phyloP scores from a whole-genome alignment of 2,888 invertebrate species.

The Drosophila mimica region DNA sequence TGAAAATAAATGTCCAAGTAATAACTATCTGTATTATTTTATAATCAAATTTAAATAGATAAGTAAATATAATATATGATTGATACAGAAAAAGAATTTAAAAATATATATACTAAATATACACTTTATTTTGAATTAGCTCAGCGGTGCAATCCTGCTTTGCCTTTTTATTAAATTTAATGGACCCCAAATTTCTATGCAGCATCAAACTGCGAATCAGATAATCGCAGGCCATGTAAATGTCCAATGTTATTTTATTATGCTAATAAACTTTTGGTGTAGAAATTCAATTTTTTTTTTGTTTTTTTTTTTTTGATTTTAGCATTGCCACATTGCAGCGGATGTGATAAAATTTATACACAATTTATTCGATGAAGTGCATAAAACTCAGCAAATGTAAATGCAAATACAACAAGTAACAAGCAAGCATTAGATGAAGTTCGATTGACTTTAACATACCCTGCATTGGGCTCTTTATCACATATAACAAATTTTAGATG shows the following conservation, averaged over 20 bases:
- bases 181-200: conserved; percentile 6
- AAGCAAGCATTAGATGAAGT: not conserved
- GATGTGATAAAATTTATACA: conserved; percentile 50
- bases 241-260: conserved; percentile 30
- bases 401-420: conserved; percentile 5
- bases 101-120: not conserved
- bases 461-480: not conserved
- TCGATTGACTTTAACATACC: not conserved
- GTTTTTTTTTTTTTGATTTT: conserved; percentile 8
- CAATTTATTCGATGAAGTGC: conserved; percentile 52
- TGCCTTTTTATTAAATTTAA: conserved; percentile 8
- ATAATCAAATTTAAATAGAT: not conserved
- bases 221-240: conserved; percentile 23
- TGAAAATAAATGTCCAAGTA: not conserved
- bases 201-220: conserved; percentile 14
- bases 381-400: conserved; percentile 32
- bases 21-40: not conserved
- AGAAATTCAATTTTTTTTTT: conserved; percentile 11
- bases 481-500: not conserved
- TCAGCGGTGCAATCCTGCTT: not conserved
- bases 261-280: conserved; percentile 41
- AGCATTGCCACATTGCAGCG: conserved; percentile 25
- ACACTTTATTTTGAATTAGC: not conserved
- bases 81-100: not conserved
- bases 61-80: not conserved